Percentiles rank a stretch among this genome's conserved stretches.
Conservation (phyloP, 1,140 invertebrate genomes). For the Lutraria rhynchaena region DNA sequence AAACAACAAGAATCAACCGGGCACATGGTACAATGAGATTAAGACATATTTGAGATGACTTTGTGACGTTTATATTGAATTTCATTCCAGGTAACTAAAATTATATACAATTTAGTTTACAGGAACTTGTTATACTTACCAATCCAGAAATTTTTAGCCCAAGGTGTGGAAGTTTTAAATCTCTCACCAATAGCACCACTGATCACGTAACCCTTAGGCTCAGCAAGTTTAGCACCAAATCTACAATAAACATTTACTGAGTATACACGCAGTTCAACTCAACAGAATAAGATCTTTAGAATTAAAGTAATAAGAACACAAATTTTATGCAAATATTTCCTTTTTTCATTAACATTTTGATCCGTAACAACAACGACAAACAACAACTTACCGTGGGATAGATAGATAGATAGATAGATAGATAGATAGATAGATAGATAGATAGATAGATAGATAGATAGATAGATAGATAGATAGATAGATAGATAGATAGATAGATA, state of each 20-base stretch:
- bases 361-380: too few relatives aligned
- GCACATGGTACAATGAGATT: too few relatives aligned
- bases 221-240: constrained; percentile 35
- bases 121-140: too few relatives aligned
- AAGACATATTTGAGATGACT: too few relatives aligned
- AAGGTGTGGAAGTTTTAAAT: not conserved
- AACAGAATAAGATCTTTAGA: not conserved
- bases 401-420: too few relatives aligned
- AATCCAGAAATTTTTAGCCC: not conserved
- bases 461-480: not conserved
- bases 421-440: too few relatives aligned
- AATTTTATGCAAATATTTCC: not conserved
- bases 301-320: not conserved
- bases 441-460: not conserved
- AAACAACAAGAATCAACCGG: too few relatives aligned
- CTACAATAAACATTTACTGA: constrained; percentile 1
- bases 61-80: too few relatives aligned
- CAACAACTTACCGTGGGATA: too few relatives aligned
- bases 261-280: not conserved
- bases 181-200: not conserved
- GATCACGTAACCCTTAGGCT: constrained; percentile 18
- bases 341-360: too few relatives aligned
- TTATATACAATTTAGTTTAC: too few relatives aligned
- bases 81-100: too few relatives aligned
- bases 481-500: not conserved